Evolutionary conservation across 2,888 invertebrate genomes (phyloP).

Genomic region (Phragmatobia fuliginosa): DNA sequence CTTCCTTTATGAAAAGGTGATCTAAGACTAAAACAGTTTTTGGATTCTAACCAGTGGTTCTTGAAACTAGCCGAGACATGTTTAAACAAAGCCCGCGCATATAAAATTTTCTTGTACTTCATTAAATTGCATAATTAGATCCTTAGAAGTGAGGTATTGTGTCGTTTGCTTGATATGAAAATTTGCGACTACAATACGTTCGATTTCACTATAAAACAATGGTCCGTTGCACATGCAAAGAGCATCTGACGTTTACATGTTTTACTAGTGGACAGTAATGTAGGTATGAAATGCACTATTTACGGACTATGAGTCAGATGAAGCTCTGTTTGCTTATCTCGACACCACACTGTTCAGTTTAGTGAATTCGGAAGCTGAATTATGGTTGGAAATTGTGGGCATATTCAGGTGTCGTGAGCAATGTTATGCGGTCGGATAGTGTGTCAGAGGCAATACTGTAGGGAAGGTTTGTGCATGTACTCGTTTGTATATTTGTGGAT

Average conservation of each 20-base stretch:
- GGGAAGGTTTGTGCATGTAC: neutral
- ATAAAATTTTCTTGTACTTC: too few species aligned
- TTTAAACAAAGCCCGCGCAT: too few species aligned
- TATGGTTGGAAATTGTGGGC: neutral
- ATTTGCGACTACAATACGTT: constrained; percentile 12
- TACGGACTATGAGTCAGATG: constrained; percentile 28
- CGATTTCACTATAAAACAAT: constrained; percentile 15
- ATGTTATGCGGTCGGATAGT: neutral
- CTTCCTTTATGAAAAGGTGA: too few species aligned
- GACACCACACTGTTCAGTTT: neutral
- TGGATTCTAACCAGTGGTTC: too few species aligned
- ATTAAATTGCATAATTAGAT: too few species aligned
- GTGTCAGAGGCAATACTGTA: neutral
- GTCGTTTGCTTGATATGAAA: neutral
- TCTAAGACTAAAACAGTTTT: too few species aligned
- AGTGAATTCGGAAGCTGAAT: neutral
- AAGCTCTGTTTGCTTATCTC: constrained; percentile 9
- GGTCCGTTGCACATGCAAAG: constrained; percentile 24
- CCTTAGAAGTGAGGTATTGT: too few species aligned
- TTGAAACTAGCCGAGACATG: too few species aligned
- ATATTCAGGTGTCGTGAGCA: neutral
- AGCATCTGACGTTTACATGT: constrained; percentile 29
- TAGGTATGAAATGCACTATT: constrained; percentile 30
- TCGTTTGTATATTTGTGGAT: neutral
- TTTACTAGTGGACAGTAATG: constrained; percentile 19